phyloP scores from a whole-genome alignment of 2,888 invertebrate genomes.

The Rhagonycha fulva region DNA sequence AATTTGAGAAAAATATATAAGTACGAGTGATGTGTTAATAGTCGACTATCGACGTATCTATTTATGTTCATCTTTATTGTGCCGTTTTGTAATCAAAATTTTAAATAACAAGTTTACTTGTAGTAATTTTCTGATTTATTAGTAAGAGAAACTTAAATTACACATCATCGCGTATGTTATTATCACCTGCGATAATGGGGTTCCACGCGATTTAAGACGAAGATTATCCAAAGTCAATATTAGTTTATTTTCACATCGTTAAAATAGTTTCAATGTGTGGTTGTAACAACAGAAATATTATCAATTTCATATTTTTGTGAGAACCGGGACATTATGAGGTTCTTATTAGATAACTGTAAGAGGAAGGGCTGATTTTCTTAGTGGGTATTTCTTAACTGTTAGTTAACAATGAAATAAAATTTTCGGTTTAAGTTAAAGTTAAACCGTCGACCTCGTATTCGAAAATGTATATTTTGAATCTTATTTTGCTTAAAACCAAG shows the following conservation, averaged over 20 bases:
- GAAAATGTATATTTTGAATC: too few species aligned
- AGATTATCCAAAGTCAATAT: neutral
- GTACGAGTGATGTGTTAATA: slow-evolving; percentile 6
- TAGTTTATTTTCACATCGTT: neutral
- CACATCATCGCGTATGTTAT: neutral
- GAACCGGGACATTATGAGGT: neutral
- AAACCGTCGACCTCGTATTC: too few species aligned
- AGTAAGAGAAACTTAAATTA: neutral
- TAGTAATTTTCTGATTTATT: neutral
- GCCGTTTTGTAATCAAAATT: neutral
- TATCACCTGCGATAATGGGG: neutral
- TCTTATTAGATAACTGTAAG: too few species aligned
- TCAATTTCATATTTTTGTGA: neutral
- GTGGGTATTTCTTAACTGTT: too few species aligned
- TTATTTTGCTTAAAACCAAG: neutral
- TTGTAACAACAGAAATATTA: neutral
- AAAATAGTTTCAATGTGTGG: neutral
- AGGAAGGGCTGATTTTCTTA: too few species aligned
- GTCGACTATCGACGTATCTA: neutral
- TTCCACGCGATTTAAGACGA: neutral
- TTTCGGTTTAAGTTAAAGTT: too few species aligned
- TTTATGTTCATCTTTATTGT: neutral
- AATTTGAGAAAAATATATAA: slow-evolving; percentile 29
- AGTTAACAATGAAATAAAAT: too few species aligned
- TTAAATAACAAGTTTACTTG: neutral